Base-by-base conservation (phyloP, 2,797 vertebrate species). In the Salmo trutta region DNA sequence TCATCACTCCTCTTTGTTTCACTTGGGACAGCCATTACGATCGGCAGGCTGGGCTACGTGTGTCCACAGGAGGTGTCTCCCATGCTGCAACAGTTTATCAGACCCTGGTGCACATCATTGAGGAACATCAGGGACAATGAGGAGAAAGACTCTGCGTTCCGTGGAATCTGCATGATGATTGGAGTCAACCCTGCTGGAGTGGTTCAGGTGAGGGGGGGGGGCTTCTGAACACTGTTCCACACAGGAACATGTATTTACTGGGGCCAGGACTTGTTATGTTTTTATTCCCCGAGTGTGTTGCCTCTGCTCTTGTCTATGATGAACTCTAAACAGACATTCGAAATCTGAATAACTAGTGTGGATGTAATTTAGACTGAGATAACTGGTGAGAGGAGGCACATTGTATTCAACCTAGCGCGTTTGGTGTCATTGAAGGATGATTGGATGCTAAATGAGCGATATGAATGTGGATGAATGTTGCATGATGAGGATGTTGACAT, bases 111-210 rank as follows among this genome's bases (percentile, higher is more conserved):
- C 90, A 96, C 97, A 0, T 98, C 97, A 0, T 87, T 98, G 75
- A 93, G 97, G 79, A 99, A 99, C 86, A 99, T 99, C 86, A 90
- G 97, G 52, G 97, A 99, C 87, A 99, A 99, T 0, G 97, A 99
- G 76, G 97, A 99, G 90, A 99, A 99, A 82, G 97, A 99, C 79
- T 99, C 97, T 0, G 97, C 97, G 7, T 99, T 99, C 89, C 93
- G 97, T 0, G 97, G 97, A 75, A 99, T 99, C 89, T 99, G 97
- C 24, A 95, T 98, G 88, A 99, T 99, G 97, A 98, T 99, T 0
- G 97, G 97, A 0, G 97, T 96, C n/a, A 99, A 98, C 84, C 97
- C 97, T 0, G 96, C 95, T 4, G 97, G 97, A 2, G 97, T 98
- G 0, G 97, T 99, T 78, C 97, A 99, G 96, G 97, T 96, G 83